Conservation (phyloP, 2,888 invertebrate species). For the Sarcophaga variegata region DNA sequence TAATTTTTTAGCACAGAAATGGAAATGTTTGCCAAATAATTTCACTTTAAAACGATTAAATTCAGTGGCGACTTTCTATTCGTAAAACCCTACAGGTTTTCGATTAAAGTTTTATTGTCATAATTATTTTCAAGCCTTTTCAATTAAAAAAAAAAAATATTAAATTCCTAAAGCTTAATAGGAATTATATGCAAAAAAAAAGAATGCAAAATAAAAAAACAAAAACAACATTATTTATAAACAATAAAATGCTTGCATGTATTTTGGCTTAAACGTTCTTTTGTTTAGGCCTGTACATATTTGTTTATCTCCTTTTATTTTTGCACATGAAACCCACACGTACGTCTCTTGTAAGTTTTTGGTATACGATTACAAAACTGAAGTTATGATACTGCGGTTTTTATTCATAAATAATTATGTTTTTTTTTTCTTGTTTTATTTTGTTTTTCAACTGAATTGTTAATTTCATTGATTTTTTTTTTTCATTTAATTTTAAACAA, state of each 20-base stretch:
- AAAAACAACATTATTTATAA: background rate
- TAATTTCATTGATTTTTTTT: background rate
- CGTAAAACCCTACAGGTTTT: no score
- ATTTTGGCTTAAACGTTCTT: background rate
- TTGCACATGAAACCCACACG: conserved; percentile 56
- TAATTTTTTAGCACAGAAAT: no score
- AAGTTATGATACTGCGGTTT: conserved; percentile 60
- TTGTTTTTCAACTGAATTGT: background rate
- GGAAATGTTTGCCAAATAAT: no score
- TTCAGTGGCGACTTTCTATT: no score
- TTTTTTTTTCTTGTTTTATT: conserved; percentile 10
- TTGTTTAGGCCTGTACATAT: background rate
- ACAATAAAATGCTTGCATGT: background rate
- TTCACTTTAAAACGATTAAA: no score
- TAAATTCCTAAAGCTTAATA: no score
- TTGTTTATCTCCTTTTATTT: background rate
- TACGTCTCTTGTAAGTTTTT: conserved; percentile 36
- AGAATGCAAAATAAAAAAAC: no score
- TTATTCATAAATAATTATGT: conserved; percentile 20
- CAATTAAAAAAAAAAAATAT: no score
- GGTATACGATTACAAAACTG: conserved; percentile 49
- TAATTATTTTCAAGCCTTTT: no score
- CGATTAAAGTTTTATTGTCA: no score
- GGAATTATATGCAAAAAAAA: no score
- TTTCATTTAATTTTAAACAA: background rate